Base-by-base conservation (phyloP, 2,888 invertebrate species). In the Pocota personata region DNA sequence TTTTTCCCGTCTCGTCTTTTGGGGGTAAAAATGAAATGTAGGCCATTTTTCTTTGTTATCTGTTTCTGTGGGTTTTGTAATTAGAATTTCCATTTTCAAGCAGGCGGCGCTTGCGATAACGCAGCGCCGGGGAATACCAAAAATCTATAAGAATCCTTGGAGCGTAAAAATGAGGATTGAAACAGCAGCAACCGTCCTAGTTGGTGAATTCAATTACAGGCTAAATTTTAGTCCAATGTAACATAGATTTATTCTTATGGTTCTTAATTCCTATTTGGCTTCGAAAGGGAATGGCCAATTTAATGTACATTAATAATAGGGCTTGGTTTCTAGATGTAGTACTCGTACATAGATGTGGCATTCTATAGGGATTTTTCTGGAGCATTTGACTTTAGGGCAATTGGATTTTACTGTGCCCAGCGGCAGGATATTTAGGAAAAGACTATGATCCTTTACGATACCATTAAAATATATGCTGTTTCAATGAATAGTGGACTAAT, bases 41-140 rank as follows among this genome's bases (percentile, higher is more conserved):
- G 86, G 86, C 76, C 76, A 86, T 86, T 86, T 67, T 80, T 86
- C 86, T 86, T 86, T 76, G 86, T 86, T 86, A 86, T 86, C 86
- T 86, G 67, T 86, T 76, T 76, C 66, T 82, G 82, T 80, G 82
- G 86, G 46, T 76, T 84, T 80, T 84, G 84, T 84, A 84, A 84
- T 84, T 84, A 84, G 75, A 80, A 80, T 84, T 84, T 84, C 50
- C 84, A 79, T 79, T 79, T 57, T n/a, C 14, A 5, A 4, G 32
- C 30, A 37, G 43, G 3, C 27, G 27, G 12, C 21, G 60, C n/a
- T n/a, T n/a, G n/a, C 30, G 67, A 62, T 62, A 62, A 78, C 46
- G 19, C 37, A 52, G 19, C 2, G 27, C 19, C 21, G 32, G 30
- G 24, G 40, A 7, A 16, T 21, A 52, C 69, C 48, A 50, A 32